Base-by-base conservation (phyloP, 2,797 vertebrate genomes). In the Catostomus latipinnis region DNA sequence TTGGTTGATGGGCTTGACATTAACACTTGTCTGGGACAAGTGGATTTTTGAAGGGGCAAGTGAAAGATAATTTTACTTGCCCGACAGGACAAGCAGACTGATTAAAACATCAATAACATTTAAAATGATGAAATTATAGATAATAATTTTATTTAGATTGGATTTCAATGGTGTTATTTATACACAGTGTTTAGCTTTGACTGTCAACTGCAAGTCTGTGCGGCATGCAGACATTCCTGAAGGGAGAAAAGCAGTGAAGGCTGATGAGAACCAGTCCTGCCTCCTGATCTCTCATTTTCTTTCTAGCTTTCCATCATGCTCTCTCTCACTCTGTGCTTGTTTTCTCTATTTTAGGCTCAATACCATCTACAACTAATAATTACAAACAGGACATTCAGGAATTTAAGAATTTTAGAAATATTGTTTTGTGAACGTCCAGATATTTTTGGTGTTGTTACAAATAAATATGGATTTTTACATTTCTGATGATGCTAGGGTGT, bases 181-280 rank as follows among this genome's bases (percentile, higher is more conserved):
- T 84, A 86, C 74, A 53, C 84, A 82, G 74, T 12, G 74, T 74
- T 84, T 16, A 69, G 65, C 67, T 86, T 76, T 45, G 69, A 79
- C 63, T 71, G 69, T 82, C 34, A 60, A 70, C 80, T 16, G 9
- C 43, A n/a, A 75, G 81, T 82, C 65, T 65, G 69, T 79, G n/a
- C 67, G 72, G 78, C 88, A 83, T 84, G 83, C 58, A 71, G 57
- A 82, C 85, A 83, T 71, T 87, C 75, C 49, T 83, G 14, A 81
- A 70, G 80, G 52, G 75, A 63, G 60, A 70, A 69, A 56, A 82
- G 79, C 82, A 78, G 85, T 76, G 80, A 65, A 76, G 66, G 71
- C 34, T 88, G 88, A 90, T 78, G 84, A 81, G 83, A 85, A 88
- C 86, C 87, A 87, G 88, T 70, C 70, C 81, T 49, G 69, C 53